Conservation (phyloP, 2,797 vertebrate genomes). For the Telmatherina bonti region DNA sequence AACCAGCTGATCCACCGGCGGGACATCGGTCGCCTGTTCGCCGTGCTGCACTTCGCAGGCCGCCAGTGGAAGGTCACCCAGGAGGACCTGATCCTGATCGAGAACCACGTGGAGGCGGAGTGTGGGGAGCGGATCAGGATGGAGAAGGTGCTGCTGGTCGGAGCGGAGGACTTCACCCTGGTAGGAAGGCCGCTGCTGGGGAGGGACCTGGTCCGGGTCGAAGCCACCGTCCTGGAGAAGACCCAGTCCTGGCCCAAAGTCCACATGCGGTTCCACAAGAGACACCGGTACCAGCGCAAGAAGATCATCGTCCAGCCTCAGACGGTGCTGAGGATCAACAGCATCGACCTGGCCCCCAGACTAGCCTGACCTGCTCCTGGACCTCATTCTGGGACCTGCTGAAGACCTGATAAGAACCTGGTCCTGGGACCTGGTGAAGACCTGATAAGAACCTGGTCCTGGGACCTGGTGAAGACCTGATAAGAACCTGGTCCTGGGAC, state of each 20-base stretch:
- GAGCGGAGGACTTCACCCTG: constrained; percentile 88
- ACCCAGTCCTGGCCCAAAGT: constrained; percentile 92
- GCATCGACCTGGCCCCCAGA: constrained; percentile 85
- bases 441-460: too few relatives aligned
- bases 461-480: too few relatives aligned
- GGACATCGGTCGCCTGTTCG: constrained; percentile 90
- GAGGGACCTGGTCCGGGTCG: constrained; percentile 87
- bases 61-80: constrained; percentile 95
- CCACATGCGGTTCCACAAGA: constrained; percentile 88
- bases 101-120: constrained; percentile 85
- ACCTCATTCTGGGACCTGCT: too few relatives aligned
- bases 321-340: constrained; percentile 92
- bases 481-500: too few relatives aligned
- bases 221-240: constrained; percentile 94
- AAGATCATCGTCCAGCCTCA: constrained; percentile 85
- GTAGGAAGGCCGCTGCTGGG: constrained; percentile 90
- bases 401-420: too few relatives aligned
- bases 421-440: too few relatives aligned
- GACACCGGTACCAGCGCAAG: constrained; percentile 85
- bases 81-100: constrained; percentile 92
- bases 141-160: constrained; percentile 90
- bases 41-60: constrained; percentile 92
- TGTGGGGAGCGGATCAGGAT: constrained; percentile 92
- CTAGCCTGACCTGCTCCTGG: too few relatives aligned
- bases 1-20: constrained; percentile 79